Conservation (phyloP, 2,888 invertebrate genomes). For the Cephus sareptanus region DNA sequence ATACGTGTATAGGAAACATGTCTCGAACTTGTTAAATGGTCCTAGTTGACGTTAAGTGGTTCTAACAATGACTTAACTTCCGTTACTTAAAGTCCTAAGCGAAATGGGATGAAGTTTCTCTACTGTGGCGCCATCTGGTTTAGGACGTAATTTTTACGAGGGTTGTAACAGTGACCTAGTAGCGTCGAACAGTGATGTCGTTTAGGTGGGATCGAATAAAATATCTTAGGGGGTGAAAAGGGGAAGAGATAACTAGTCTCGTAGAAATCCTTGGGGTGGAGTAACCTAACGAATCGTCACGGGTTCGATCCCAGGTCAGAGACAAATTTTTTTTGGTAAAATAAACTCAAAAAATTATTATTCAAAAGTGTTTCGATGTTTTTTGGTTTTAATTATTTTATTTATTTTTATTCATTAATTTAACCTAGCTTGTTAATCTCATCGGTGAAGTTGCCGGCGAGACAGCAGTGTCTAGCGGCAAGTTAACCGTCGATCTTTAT, state of each 20-base stretch:
- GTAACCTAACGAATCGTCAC: background rate
- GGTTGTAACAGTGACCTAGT: background rate
- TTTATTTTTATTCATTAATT: background rate
- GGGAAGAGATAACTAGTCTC: background rate
- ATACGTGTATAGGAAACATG: background rate
- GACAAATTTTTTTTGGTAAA: background rate
- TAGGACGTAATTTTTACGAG: background rate
- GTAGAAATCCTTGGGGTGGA: background rate
- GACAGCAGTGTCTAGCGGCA: background rate
- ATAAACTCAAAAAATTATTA: background rate
- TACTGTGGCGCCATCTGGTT: background rate
- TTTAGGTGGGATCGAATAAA: background rate
- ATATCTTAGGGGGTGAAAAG: background rate
- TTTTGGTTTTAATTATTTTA: background rate
- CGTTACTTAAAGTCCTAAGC: background rate
- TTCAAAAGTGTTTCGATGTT: background rate
- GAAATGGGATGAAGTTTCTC: background rate
- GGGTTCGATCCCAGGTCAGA: background rate
- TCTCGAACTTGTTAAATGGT: background rate
- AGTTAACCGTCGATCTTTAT: background rate
- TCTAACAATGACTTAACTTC: conserved; percentile 3
- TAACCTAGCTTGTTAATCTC: background rate
- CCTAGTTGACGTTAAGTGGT: background rate
- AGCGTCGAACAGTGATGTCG: background rate
- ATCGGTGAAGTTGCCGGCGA: background rate